Conservation (phyloP, 2,797 vertebrate species). For the Myoxocephalus aenaeus region DNA sequence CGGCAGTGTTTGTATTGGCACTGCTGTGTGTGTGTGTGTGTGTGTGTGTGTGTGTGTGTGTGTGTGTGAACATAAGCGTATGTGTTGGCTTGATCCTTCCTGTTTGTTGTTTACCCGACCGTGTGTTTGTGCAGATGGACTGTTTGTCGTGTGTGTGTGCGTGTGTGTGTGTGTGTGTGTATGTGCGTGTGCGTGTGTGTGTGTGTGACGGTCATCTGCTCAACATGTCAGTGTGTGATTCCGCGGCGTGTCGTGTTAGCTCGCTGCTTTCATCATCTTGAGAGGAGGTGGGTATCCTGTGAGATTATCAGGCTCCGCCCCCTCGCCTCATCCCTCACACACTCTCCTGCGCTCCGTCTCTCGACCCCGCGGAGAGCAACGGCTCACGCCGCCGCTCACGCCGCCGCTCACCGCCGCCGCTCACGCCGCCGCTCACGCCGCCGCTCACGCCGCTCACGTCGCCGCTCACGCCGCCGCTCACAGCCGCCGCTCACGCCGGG, state of each 20-base stretch:
- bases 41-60: not conserved
- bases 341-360: slow-evolving; percentile 2
- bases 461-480: too few relatives aligned
- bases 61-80: not conserved
- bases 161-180: slow-evolving; percentile 29
- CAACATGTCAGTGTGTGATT: slow-evolving; percentile 43
- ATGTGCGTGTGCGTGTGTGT: not conserved
- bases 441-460: too few relatives aligned
- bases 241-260: slow-evolving; percentile 56
- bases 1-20: not conserved
- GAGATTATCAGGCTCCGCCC: slow-evolving; percentile 41
- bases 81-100: slow-evolving; percentile 22
- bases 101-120: slow-evolving; percentile 26
- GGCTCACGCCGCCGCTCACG: too few relatives aligned
- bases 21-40: not conserved
- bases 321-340: slow-evolving; percentile 24
- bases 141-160: slow-evolving; percentile 6
- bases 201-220: slow-evolving; percentile 33
- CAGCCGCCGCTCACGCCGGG: not conserved
- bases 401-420: too few relatives aligned
- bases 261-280: slow-evolving; percentile 69
- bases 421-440: too few relatives aligned
- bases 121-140: slow-evolving; percentile 40
- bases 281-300: slow-evolving; percentile 58
- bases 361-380: not conserved